These are phyloP conservation scores for Zaprionus taronus DNA, from an alignment of 1,140 invertebrate species.

Conservation along the genomic window DNA sequence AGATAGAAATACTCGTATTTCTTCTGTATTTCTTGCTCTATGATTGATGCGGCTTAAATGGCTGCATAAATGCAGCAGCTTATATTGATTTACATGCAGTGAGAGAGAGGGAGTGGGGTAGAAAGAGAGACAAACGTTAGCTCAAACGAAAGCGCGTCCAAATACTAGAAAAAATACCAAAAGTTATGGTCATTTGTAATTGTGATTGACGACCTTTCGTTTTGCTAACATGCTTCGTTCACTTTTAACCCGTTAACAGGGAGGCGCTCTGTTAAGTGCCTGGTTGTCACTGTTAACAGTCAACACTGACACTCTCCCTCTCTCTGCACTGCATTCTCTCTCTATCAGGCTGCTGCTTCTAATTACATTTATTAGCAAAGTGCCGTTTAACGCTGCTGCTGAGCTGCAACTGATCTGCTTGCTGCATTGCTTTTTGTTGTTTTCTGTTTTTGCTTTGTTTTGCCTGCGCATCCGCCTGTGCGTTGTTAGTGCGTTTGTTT, in stretches of 20 bases:
- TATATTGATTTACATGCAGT: conserved; percentile 49
- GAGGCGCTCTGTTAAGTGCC: conserved; percentile 14
- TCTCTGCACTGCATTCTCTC: neutral
- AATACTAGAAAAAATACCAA: conserved; percentile 24
- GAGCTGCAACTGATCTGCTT: conserved; percentile 29
- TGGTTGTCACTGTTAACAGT: conserved; percentile 26
- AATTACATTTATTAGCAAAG: conserved; percentile 76
- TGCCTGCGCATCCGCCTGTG: conserved; percentile 18
- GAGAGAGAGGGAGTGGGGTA: neutral
- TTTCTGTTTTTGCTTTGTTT: conserved; percentile 21
- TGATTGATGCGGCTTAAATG: conserved; percentile 73
- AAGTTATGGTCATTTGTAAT: conserved; percentile 58
- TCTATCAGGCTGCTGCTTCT: conserved; percentile 25
- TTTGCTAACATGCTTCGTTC: conserved; percentile 7
- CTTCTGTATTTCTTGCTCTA: conserved; percentile 21
- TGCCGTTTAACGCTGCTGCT: conserved; percentile 62
- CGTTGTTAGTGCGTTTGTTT: conserved; percentile 2
- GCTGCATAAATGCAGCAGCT: conserved; percentile 63
- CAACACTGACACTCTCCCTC: neutral
- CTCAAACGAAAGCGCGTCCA: conserved; percentile 53
- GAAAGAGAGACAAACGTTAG: conserved; percentile 27
- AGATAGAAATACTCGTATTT: conserved; percentile 3
- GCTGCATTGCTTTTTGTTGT: conserved; percentile 23
- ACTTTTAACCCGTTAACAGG: conserved; percentile 11
- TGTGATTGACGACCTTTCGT: conserved; percentile 53